Conservation (phyloP, 2,888 invertebrate species). For the Pomacea canaliculata region DNA sequence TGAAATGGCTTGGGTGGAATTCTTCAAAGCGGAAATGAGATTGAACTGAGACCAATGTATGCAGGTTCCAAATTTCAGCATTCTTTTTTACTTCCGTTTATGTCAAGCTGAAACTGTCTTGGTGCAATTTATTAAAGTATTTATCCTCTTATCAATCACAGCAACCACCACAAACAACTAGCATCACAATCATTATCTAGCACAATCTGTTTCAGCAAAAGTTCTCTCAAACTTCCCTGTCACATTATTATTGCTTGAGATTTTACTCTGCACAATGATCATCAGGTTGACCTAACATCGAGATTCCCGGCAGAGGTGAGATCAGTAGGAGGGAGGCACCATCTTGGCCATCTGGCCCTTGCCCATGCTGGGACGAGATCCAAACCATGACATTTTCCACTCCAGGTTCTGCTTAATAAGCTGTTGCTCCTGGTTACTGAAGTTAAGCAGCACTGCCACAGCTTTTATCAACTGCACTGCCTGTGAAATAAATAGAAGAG, state of each 20-base stretch:
- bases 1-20: no score
- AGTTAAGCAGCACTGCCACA: conserved; percentile 84
- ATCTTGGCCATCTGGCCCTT: conserved; percentile 63
- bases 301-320: neutral
- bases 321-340: conserved; percentile 63
- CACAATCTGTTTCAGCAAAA: neutral
- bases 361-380: conserved; percentile 71
- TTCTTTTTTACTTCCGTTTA: no score
- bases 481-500: conserved; percentile 72
- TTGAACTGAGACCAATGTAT: no score
- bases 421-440: conserved; percentile 88
- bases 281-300: neutral
- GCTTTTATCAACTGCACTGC: conserved; percentile 91
- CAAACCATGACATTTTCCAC: conserved; percentile 83
- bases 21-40: no score
- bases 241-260: neutral
- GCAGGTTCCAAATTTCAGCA: no score
- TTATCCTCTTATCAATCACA: no score
- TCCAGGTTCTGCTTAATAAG: conserved; percentile 84
- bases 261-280: neutral
- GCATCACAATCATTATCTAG: no score
- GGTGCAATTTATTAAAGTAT: no score
- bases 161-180: no score
- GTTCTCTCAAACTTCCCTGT: neutral
- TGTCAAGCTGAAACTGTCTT: no score